A percentile compares a stretch with the other conserved stretches of the same genome.
phyloP scores from a whole-genome alignment of 1,140 invertebrate genomes.

The Aricia agestis region DNA sequence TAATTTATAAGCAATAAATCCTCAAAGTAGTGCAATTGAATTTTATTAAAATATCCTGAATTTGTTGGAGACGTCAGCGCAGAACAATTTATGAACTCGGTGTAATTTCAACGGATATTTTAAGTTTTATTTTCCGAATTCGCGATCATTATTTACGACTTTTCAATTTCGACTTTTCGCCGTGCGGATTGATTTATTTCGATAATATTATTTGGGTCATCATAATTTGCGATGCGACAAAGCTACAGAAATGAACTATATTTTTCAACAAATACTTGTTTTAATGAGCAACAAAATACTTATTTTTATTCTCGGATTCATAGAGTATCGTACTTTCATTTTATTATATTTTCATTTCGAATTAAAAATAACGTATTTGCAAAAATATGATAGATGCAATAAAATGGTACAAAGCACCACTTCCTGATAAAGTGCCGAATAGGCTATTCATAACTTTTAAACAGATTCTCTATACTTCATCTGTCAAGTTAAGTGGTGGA shows the following conservation, averaged over 20 bases:
- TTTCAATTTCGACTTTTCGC: neutral
- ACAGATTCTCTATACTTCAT: too few species aligned
- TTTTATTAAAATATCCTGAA: conserved; percentile 29
- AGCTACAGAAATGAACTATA: neutral
- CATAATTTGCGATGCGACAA: neutral
- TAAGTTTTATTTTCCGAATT: conserved; percentile 5
- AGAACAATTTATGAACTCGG: conserved; percentile 29
- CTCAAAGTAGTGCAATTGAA: conserved; percentile 23
- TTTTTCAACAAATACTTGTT: neutral
- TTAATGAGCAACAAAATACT: neutral
- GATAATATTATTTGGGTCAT: neutral
- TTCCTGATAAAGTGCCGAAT: too few species aligned
- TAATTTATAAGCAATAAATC: conserved; percentile 22
- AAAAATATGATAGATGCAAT: too few species aligned
- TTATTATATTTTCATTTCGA: too few species aligned
- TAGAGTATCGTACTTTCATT: too few species aligned
- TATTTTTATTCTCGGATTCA: neutral
- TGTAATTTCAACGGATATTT: conserved; percentile 29
- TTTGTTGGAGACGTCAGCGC: conserved; percentile 26
- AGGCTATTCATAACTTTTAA: too few species aligned
- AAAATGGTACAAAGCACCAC: too few species aligned
- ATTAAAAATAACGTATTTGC: too few species aligned
- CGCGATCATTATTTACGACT: conserved; percentile 10
- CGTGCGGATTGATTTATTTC: neutral
- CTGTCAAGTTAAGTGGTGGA: too few species aligned